phyloP scores from a whole-genome alignment of 1,140 invertebrate species.

The Penaeus indicus region DNA sequence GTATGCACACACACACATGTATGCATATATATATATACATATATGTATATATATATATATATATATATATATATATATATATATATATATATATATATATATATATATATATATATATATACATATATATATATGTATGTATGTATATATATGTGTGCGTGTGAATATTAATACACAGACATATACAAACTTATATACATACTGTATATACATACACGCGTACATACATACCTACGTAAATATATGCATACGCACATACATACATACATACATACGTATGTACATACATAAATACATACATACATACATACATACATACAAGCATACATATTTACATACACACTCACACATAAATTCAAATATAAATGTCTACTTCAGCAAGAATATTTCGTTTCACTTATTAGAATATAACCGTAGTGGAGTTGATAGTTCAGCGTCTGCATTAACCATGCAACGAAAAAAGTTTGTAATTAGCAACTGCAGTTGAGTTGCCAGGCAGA shows the following conservation, averaged over 20 bases:
- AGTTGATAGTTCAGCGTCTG: too few relatives aligned
- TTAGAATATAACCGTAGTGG: too few relatives aligned
- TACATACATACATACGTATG: slow-evolving; percentile 11
- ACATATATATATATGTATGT: background rate
- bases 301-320: background rate
- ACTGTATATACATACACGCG: background rate
- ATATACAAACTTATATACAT: background rate
- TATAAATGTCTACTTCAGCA: background rate
- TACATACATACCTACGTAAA: slow-evolving; percentile 4
- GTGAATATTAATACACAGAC: background rate
- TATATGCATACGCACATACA: background rate
- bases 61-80: background rate
- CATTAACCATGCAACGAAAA: too few relatives aligned
- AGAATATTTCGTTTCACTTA: background rate
- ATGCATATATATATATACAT: slow-evolving; percentile 26
- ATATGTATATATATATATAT: slow-evolving; percentile 13
- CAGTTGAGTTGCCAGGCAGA: too few relatives aligned
- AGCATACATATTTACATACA: slow-evolving; percentile 15
- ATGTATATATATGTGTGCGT: background rate
- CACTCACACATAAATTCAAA: background rate
- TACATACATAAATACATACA: slow-evolving; percentile 5
- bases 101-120: slow-evolving; percentile 2
- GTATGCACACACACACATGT: slow-evolving; percentile 10
- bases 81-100: slow-evolving; percentile 2
- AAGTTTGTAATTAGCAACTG: too few relatives aligned